Evolutionary conservation across 2,797 vertebrate species (phyloP), one percentile per base, ranked within the genome.

Genomic region (Acridotheres tristis): DNA sequence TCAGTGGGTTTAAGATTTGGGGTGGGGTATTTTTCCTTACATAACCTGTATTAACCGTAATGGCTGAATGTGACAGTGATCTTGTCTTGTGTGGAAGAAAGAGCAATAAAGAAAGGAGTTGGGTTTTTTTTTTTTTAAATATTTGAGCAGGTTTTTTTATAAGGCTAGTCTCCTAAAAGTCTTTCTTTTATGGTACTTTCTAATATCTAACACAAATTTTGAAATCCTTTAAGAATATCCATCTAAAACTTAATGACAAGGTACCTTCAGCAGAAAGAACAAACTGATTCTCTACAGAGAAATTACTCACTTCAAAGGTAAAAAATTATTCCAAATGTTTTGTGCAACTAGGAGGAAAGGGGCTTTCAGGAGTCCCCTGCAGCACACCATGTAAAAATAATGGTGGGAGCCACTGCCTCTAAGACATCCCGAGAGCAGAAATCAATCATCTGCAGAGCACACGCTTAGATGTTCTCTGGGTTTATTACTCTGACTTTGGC

Each of bases 401-500:
- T 0, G 7, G 77, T 95, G 89, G 91, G 89, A 95, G 91, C 88
- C 73, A 62, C 89, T 53, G 92, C 84, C 81, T 93, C 21, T 22
- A 58, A 94, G 85, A 78, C 23, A 85, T 61, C 84, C 71, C 8
- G 1, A 87, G 65, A 38, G 73, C 66, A 96, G 85, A 87, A 92
- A 89, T 89, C 83, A 63, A 20, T 97, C 95, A 97, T 92, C 82
- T 97, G 94, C 68, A 80, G 57, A 95, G 71, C 88, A 95, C 94
- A 95, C 54, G 1, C 86, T 97, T 87, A 89, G 80, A 96, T 87
- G 50, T 73, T 94, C 79, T 45, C 79, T 43, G 83, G 29, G 75
- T 97, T 97, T 97, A 97, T 96, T 96, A 81, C 93, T 95, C 95
- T 86, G 85, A 58, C 85, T 97, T 96, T 96, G 95, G 96, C 93